Evolutionary conservation across 2,113 vertebrate species (phyloP).

Genomic region (Hyla sarda): DNA sequence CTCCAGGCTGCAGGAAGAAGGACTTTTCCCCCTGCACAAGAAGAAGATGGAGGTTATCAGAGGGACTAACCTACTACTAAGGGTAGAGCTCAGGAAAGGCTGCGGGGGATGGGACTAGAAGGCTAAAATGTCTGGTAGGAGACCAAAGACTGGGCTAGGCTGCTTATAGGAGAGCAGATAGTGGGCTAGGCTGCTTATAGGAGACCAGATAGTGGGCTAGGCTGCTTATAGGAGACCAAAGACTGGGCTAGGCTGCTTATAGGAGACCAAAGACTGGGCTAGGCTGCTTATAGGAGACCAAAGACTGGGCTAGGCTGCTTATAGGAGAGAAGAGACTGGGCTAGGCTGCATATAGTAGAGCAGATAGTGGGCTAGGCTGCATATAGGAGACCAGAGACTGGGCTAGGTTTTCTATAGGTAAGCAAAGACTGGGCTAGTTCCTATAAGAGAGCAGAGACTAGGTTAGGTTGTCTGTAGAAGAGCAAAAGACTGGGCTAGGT

Average conservation of each 20-base stretch:
- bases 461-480: too few relatives aligned
- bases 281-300: background rate
- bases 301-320: too few relatives aligned
- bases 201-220: background rate
- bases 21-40: slow-evolving; percentile 84
- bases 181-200: background rate
- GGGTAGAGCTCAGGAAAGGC: background rate
- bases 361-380: too few relatives aligned
- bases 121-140: background rate
- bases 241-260: background rate
- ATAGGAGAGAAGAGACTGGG: background rate
- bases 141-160: background rate
- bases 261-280: background rate
- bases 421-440: background rate
- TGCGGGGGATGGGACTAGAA: background rate
- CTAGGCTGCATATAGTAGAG: background rate
- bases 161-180: background rate
- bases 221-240: background rate
- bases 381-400: background rate
- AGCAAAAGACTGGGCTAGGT: background rate
- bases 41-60: too few relatives aligned
- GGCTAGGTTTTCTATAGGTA: background rate
- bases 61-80: background rate
- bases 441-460: too few relatives aligned
- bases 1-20: slow-evolving; percentile 87